A percentile compares a stretch with the other conserved stretches of the same genome.
Conservation (phyloP, 2,797 vertebrate genomes). For the Pelochelys cantorii region DNA sequence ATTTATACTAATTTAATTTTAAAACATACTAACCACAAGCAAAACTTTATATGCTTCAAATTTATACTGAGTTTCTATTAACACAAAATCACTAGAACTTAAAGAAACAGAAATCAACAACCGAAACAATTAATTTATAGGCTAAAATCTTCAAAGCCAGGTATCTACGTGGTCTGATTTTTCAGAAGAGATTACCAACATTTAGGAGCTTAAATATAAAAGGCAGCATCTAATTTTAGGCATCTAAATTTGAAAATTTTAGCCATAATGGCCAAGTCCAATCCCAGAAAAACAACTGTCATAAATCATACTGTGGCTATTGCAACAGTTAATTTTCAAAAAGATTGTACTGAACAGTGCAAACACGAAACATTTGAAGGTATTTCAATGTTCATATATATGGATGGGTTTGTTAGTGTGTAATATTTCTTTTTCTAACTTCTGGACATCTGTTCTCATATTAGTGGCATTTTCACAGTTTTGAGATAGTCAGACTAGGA, state of each 20-base stretch:
- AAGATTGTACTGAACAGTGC: conserved; percentile 13
- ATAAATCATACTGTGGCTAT: conserved; percentile 17
- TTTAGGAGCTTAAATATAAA: conserved; percentile 9
- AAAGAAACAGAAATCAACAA: conserved; percentile 20
- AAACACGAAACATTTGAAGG: background rate
- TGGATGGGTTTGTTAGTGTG: background rate
- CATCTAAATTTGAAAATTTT: conserved; percentile 30
- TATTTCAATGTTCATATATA: background rate
- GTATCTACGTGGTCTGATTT: background rate
- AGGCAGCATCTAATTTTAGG: background rate
- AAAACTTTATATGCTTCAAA: conserved; percentile 45
- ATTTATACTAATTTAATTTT: conserved; percentile 49
- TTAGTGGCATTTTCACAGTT: background rate
- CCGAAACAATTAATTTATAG: background rate
- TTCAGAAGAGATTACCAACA: background rate
- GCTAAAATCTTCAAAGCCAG: conserved; percentile 3
- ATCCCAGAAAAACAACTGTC: conserved; percentile 30
- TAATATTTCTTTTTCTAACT: background rate
- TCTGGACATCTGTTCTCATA: background rate
- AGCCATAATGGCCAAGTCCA: conserved; percentile 37
- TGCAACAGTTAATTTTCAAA: background rate
- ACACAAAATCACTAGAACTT: conserved; percentile 18
- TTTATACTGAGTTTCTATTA: conserved; percentile 39
- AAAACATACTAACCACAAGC: conserved; percentile 42
- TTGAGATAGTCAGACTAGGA: background rate